Evolutionary conservation across 2,888 invertebrate species (phyloP).

Genomic region (Agapostemon virescens): DNA sequence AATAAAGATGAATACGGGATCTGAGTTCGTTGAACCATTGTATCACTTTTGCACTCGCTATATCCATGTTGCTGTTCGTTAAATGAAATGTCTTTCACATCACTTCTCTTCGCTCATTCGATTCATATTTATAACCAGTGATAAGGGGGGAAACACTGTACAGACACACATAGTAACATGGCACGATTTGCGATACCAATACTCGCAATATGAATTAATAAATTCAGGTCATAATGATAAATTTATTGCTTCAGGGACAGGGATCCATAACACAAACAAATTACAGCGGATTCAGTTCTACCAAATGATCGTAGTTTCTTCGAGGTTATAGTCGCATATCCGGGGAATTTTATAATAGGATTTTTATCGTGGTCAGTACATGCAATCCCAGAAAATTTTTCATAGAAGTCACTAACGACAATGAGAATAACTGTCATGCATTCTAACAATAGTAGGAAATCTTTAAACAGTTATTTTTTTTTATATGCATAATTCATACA

Average conservation of each 20-base stretch:
- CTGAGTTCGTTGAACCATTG: constrained; percentile 77
- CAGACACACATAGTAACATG: constrained; percentile 13
- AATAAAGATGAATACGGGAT: constrained; percentile 75
- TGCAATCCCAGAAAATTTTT: neutral
- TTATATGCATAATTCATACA: neutral
- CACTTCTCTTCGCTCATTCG: constrained; percentile 39
- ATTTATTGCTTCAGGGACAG: neutral
- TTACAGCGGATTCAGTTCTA: neutral
- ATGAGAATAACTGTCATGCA: neutral
- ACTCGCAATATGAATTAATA: constrained; percentile 1
- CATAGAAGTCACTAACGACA: neutral
- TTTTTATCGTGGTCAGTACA: constrained; percentile 23
- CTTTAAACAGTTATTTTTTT: neutral
- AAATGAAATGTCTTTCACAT: constrained; percentile 52
- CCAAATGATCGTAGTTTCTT: constrained; percentile 19
- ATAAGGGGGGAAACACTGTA: constrained; percentile 37
- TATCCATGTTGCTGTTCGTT: constrained; percentile 71
- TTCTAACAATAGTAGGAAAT: neutral
- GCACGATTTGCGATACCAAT: neutral
- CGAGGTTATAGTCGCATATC: constrained; percentile 43
- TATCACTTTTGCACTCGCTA: constrained; percentile 72
- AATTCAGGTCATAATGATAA: constrained; percentile 32
- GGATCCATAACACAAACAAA: constrained; percentile 3
- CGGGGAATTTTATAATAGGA: constrained; percentile 10
- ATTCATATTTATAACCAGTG: constrained; percentile 40